phyloP scores from a whole-genome alignment of 2,888 invertebrate species.

The Pelosia muscerda region DNA sequence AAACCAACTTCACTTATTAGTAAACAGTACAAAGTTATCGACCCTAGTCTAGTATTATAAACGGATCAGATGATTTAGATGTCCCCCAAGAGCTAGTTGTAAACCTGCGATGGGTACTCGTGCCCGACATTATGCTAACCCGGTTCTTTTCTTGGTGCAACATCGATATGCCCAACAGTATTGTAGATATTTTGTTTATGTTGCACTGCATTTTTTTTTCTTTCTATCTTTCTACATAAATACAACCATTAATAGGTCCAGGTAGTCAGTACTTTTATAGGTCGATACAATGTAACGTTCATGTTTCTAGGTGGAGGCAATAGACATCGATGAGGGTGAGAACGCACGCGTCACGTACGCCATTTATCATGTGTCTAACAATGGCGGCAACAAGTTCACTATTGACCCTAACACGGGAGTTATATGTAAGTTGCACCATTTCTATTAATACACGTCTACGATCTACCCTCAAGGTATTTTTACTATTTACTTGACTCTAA shows the following conservation, averaged over 20 bases:
- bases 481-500: not conserved
- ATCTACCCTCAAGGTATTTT: conserved; percentile 17
- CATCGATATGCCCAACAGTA: too few relatives aligned
- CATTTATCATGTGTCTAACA: conserved; percentile 96
- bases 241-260: too few relatives aligned
- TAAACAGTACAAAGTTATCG: too few relatives aligned
- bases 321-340: conserved; percentile 94
- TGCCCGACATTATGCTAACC: too few relatives aligned
- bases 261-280: not conserved
- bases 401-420: conserved; percentile 93
- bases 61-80: too few relatives aligned
- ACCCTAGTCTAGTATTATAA: too few relatives aligned
- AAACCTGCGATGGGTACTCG: too few relatives aligned
- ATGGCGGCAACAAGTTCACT: conserved; percentile 94
- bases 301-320: conserved; percentile 89
- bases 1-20: not conserved
- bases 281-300: not conserved
- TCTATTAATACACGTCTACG: conserved; percentile 17
- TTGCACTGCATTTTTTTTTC: too few relatives aligned
- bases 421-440: conserved; percentile 81
- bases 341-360: conserved; percentile 94
- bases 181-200: too few relatives aligned
- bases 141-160: too few relatives aligned
- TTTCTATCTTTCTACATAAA: too few relatives aligned
- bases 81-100: too few relatives aligned